Evolutionary conservation across 2,888 invertebrate species (phyloP), one percentile per base, ranked within the genome.

Genomic region (Trichopoda pennipes): DNA sequence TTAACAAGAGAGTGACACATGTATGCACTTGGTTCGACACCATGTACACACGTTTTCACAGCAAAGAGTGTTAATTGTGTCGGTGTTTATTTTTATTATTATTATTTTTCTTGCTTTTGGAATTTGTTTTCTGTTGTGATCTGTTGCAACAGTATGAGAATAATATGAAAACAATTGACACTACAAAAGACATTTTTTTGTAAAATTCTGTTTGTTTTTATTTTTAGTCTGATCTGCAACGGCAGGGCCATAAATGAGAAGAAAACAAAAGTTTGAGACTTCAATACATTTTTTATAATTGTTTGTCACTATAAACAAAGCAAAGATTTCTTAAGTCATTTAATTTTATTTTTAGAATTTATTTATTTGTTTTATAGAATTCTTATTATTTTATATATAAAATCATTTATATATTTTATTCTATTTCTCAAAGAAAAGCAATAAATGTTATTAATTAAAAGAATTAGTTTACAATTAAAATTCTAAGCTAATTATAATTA

Each of bases 11-110:
- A 88, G 85, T 91, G 90, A 91, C 91, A 91, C 88, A 89, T 91
- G 91, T 91, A 91, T 91, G 89, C 90, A 88, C 86, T 88, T 86
- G 87, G 88, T 90, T 89, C 90, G 90, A 90, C 90, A 90, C 87
- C 88, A 85, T 87, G 83, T 85, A 85, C 84, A 85, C 84, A 74
- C 72, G 82, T 75, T 80, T 77, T 81, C 76, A 80, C 83, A 81
- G 76, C 82, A 70, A 81, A 84, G 80, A 82, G 85, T 84, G 86
- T 84, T 86, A 85, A 84, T 85, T 85, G 81, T 81, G 78, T 84
- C 77, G 80, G 79, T 80, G 80, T 82, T 81, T 68, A 74, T 77
- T 77, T 82, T 81, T 68, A 74, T 77, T 77, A 70, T 77, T 70
- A 58, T 55, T 55, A 9, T 53, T 32, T 6, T 28, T 28, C 28